Conservation (phyloP, 2,113 vertebrate species). For the Microtus richardsoni region DNA sequence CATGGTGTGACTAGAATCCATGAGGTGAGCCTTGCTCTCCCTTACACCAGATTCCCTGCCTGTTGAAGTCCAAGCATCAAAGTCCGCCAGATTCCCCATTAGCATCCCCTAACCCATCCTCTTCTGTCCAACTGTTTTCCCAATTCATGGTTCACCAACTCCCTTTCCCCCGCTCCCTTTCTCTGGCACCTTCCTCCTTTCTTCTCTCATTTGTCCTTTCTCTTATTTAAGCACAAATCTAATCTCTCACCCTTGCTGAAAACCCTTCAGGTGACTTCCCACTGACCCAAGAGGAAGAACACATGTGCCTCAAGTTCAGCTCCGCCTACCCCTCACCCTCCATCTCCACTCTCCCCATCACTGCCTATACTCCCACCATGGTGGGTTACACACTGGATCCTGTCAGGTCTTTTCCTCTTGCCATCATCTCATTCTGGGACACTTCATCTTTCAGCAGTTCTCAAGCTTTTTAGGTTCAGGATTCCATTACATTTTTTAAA, state of each 20-base stretch:
- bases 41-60: background rate
- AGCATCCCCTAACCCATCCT: background rate
- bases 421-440: background rate
- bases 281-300: background rate
- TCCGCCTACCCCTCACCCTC: background rate
- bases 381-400: background rate
- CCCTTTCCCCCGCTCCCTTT: no score
- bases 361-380: background rate
- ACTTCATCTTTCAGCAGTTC: background rate
- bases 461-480: background rate
- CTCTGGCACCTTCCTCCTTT: background rate
- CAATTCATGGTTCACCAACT: background rate
- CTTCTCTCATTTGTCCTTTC: background rate
- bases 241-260: background rate
- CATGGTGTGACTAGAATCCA: background rate
- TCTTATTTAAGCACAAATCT: background rate
- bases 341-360: background rate
- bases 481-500: background rate
- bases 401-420: background rate
- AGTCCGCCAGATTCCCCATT: background rate
- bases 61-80: background rate
- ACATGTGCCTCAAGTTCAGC: background rate
- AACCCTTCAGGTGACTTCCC: background rate
- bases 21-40: background rate
- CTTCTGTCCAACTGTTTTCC: background rate